Evolutionary conservation across 2,888 invertebrate genomes (phyloP).

Genomic region (Drosophila mercatorum): DNA sequence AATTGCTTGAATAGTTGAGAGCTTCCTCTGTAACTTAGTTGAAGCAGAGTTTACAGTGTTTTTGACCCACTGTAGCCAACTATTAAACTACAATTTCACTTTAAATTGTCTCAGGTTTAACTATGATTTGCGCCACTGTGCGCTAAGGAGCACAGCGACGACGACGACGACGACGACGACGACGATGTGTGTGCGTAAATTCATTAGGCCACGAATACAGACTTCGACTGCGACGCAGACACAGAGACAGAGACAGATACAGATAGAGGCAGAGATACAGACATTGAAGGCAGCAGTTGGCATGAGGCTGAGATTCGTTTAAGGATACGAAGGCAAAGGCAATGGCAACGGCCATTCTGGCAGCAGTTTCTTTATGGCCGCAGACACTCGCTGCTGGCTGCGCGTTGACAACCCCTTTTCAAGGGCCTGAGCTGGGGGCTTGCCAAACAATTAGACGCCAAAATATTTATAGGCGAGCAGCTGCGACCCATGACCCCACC

Average conservation of each 20-base stretch:
- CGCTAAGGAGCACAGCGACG: slow-evolving; percentile 35
- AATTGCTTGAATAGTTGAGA: not conserved
- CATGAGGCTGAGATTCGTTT: slow-evolving; percentile 41
- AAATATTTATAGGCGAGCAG: slow-evolving; percentile 73
- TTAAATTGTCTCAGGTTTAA: not conserved
- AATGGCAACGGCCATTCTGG: not conserved
- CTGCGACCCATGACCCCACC: slow-evolving; percentile 27
- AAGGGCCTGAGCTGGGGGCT: slow-evolving; percentile 42
- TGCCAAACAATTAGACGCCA: slow-evolving; percentile 74
- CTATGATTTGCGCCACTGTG: slow-evolving; percentile 27
- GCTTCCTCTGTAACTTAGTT: not conserved
- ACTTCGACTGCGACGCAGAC: slow-evolving; percentile 13
- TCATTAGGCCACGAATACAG: slow-evolving; percentile 64
- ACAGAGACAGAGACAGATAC: slow-evolving; percentile 5
- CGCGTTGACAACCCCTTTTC: slow-evolving; percentile 51
- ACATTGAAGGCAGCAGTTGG: slow-evolving; percentile 6
- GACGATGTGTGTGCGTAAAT: slow-evolving; percentile 72
- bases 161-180: slow-evolving; percentile 26
- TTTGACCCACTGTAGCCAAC: not conserved
- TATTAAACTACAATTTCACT: not conserved
- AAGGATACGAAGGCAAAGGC: slow-evolving; percentile 45
- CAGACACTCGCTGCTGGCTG: slow-evolving; percentile 18
- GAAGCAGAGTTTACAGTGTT: not conserved
- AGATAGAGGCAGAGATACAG: not conserved
- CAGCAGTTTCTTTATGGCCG: slow-evolving; percentile 54